A percentile compares a stretch with the other conserved stretches of the same genome.
Evolutionary conservation across 2,888 invertebrate genomes (phyloP).

Genomic region (Conops quadrifasciatus): DNA sequence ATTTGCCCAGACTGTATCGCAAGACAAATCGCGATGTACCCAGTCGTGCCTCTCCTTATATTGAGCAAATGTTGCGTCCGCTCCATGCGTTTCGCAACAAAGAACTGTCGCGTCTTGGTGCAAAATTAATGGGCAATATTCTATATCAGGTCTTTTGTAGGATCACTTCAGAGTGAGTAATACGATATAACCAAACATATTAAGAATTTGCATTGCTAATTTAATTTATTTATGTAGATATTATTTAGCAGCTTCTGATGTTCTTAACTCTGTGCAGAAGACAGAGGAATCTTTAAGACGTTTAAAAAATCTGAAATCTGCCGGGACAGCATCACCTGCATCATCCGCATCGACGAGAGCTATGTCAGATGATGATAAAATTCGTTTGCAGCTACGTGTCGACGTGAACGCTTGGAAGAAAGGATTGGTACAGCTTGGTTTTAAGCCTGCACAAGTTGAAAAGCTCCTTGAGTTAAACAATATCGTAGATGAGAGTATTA

Average conservation of each 20-base stretch:
- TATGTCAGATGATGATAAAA: constrained; percentile 93
- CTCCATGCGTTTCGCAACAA: constrained; percentile 66
- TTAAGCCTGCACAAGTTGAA: constrained; percentile 69
- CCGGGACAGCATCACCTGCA: constrained; percentile 53
- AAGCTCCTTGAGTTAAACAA: constrained; percentile 70
- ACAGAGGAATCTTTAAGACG: constrained; percentile 94
- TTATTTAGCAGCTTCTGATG: constrained; percentile 81
- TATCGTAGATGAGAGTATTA: constrained; percentile 72
- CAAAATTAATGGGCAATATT: constrained; percentile 53
- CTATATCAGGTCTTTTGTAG: constrained; percentile 63
- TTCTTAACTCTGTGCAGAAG: constrained; percentile 90
- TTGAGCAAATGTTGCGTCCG: constrained; percentile 72
- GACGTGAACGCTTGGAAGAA: constrained; percentile 82
- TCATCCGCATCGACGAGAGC: constrained; percentile 59
- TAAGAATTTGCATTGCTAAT: not conserved
- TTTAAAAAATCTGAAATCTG: constrained; percentile 83
- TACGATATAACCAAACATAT: not conserved
- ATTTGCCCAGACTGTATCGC: constrained; percentile 91
- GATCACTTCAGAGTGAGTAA: constrained; percentile 70
- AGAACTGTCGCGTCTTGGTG: constrained; percentile 58
- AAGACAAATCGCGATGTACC: constrained; percentile 91
- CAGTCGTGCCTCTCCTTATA: constrained; percentile 80
- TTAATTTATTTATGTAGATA: constrained; percentile 67
- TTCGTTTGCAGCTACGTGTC: constrained; percentile 85
- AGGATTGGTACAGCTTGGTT: constrained; percentile 69